A percentile compares a stretch with the other conserved stretches of the same genome.
Conservation (phyloP, 2,888 invertebrate species). For the Drosophila cognata region DNA sequence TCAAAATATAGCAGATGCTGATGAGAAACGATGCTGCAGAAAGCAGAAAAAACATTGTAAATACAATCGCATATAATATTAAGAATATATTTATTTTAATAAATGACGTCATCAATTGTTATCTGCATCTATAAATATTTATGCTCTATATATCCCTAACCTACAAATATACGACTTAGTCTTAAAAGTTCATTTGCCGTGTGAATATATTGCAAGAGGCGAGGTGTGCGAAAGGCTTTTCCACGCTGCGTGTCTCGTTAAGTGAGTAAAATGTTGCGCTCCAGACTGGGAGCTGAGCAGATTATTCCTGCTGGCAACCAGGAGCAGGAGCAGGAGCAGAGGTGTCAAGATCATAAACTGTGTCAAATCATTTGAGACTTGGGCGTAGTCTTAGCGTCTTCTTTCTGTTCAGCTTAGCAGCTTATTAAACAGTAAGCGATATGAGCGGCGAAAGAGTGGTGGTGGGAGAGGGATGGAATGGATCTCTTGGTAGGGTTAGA, state of each 20-base stretch:
- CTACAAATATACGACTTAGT: not conserved
- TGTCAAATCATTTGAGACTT: slow-evolving; percentile 39
- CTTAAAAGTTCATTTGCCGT: slow-evolving; percentile 10
- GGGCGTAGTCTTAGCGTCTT: slow-evolving; percentile 13
- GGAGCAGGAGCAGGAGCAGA: not conserved
- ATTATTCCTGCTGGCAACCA: not conserved
- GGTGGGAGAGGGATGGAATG: not conserved
- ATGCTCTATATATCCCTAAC: not conserved
- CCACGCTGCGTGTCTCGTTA: slow-evolving; percentile 13
- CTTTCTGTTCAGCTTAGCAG: slow-evolving; percentile 48
- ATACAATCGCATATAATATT: not conserved
- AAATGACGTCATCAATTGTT: not conserved
- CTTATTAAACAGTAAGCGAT: slow-evolving; percentile 41
- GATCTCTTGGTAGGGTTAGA: slow-evolving; percentile 2
- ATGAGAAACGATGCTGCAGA: not conserved
- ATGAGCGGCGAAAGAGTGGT: too few relatives aligned
- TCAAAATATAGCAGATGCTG: not conserved
- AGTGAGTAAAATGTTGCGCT: slow-evolving; percentile 10
- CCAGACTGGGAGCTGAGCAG: not conserved
- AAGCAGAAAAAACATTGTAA: too few relatives aligned
- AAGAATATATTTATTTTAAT: not conserved
- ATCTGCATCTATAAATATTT: not conserved
- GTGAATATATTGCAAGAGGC: not conserved
- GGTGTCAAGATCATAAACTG: slow-evolving; percentile 46
- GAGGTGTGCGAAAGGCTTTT: not conserved